These are phyloP conservation scores for Brachionus rubens DNA, from an alignment of 1,140 invertebrate genomes.

Conservation along the genomic window DNA sequence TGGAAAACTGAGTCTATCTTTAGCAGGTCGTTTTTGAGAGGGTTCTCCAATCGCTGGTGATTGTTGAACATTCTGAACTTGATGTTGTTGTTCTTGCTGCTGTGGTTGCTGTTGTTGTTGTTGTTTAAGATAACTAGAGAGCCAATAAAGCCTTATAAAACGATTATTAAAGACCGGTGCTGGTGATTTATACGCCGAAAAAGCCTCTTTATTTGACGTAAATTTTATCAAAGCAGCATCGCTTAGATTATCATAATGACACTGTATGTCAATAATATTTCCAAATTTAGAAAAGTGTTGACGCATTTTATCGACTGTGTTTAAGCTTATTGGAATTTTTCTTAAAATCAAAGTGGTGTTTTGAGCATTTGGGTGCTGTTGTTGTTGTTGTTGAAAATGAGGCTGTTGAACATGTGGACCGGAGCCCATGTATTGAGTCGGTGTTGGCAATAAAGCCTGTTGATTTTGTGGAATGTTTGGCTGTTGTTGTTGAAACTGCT, in stretches of 20 bases:
- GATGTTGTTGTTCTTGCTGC: neutral
- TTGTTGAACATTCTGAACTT: neutral
- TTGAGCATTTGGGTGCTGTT: neutral
- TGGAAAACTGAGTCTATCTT: slow-evolving; percentile 11
- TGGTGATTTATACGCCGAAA: slow-evolving; percentile 41
- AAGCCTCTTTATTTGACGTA: slow-evolving; percentile 25
- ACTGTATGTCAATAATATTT: slow-evolving; percentile 28
- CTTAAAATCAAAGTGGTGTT: slow-evolving; percentile 21
- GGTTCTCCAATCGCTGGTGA: slow-evolving; percentile 10
- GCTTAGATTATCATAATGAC: slow-evolving; percentile 16
- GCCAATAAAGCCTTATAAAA: slow-evolving; percentile 33
- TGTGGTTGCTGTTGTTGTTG: neutral
- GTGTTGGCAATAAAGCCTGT: slow-evolving; percentile 2
- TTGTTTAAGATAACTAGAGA: slow-evolving; percentile 1
- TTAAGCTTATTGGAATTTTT: slow-evolving; percentile 27
- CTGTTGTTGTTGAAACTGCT: neutral
- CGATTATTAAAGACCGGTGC: slow-evolving; percentile 37
- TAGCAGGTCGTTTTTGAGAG: neutral
- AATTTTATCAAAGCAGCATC: slow-evolving; percentile 34
- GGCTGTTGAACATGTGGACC: neutral
- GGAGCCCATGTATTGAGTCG: neutral
- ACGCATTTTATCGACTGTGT: slow-evolving; percentile 2
- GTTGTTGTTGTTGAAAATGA: neutral
- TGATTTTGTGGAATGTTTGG: slow-evolving; percentile 1
- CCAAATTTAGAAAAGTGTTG: slow-evolving; percentile 46